phyloP scores from a whole-genome alignment of 2,113 vertebrate species.

The Diphyllodes magnificus region DNA sequence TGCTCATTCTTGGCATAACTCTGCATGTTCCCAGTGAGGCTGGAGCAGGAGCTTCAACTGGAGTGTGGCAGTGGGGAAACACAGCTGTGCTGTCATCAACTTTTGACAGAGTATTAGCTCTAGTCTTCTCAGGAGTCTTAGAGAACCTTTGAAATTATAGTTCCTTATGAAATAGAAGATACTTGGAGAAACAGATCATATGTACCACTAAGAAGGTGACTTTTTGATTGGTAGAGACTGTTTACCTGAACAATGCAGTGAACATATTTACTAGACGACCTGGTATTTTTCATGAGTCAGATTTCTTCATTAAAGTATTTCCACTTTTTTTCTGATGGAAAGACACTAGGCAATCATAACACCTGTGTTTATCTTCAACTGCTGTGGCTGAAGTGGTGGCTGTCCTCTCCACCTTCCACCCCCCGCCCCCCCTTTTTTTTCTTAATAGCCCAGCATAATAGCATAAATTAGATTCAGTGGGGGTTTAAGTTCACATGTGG shows the following conservation, averaged over 20 bases:
- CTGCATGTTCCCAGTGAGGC: slow-evolving; percentile 2
- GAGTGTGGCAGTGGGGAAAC: not conserved
- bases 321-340: not conserved
- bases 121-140: not conserved
- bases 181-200: not conserved
- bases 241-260: not conserved
- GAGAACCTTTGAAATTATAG: not conserved
- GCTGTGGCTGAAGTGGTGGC: not conserved
- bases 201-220: not conserved
- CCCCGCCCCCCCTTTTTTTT: fast-evolving
- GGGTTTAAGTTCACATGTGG: not conserved
- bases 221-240: not conserved
- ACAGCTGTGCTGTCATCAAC: not conserved
- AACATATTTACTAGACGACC: not conserved
- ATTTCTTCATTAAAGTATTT: not conserved
- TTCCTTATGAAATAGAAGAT: not conserved
- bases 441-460: not conserved
- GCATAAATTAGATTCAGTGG: not conserved
- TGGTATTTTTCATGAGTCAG: not conserved
- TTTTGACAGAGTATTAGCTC: not conserved
- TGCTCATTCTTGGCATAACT: slow-evolving; percentile 24
- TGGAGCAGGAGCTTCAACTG: not conserved
- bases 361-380: not conserved
- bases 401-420: fast-evolving
- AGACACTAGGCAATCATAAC: not conserved